These are phyloP conservation scores for Plestiodon gilberti DNA, from an alignment of 2,113 vertebrate genomes.

Conservation along the genomic window DNA sequence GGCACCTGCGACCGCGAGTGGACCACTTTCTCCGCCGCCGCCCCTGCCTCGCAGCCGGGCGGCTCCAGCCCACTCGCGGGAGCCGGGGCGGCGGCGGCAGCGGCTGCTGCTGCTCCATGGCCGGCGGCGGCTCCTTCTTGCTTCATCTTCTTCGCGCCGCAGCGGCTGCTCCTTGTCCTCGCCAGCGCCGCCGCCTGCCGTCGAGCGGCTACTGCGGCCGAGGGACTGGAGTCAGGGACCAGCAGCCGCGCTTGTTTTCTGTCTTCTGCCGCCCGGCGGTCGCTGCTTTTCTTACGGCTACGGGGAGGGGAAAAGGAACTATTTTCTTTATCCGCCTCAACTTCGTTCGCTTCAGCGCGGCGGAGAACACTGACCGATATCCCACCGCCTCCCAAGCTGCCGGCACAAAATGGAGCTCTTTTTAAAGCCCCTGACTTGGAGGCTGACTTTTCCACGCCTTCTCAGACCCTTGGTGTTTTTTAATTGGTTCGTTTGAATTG, in stretches of 20 bases:
- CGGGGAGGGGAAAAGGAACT: slow-evolving; percentile 3
- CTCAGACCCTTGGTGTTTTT: slow-evolving; percentile 54
- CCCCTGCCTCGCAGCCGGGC: slow-evolving; percentile 3
- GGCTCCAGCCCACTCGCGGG: slow-evolving; percentile 6
- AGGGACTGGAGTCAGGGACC: background rate
- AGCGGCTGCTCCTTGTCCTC: slow-evolving; percentile 11
- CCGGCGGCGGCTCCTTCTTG: slow-evolving; percentile 41
- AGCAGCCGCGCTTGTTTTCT: too few relatives aligned
- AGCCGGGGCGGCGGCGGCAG: slow-evolving; percentile 19
- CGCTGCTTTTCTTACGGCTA: background rate
- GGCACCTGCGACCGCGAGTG: slow-evolving; percentile 79
- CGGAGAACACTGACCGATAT: slow-evolving; percentile 40
- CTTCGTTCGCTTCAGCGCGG: slow-evolving; percentile 33
- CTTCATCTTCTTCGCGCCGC: slow-evolving; percentile 61
- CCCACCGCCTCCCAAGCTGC: slow-evolving; percentile 34
- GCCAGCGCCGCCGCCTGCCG: slow-evolving; percentile 46
- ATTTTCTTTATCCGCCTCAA: slow-evolving; percentile 44
- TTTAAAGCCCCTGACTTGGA: slow-evolving; percentile 60
- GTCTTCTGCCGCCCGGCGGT: background rate
- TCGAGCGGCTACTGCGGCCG: slow-evolving; percentile 49
- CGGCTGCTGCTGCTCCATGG: slow-evolving; percentile 17
- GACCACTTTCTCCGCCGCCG: slow-evolving; percentile 78
- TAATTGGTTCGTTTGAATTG: slow-evolving; percentile 66
- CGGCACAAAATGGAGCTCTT: slow-evolving; percentile 75
- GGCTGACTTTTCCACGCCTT: background rate